phyloP scores from a whole-genome alignment of 2,797 vertebrate genomes.

The Lophius americanus region DNA sequence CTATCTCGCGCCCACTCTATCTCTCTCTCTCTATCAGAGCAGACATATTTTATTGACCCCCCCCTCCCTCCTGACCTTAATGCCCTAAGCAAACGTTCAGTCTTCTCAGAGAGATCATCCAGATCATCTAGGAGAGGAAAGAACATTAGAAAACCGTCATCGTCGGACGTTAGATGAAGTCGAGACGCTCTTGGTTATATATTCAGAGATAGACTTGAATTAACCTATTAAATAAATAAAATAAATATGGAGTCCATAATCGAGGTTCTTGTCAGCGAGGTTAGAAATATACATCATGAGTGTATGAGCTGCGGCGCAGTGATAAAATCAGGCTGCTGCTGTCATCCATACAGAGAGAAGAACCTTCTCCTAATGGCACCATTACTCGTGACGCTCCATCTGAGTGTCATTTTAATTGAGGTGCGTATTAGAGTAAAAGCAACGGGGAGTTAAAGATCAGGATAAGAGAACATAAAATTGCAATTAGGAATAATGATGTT shows the following conservation, averaged over 20 bases:
- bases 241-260: conserved; percentile 6
- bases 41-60: too few relatives aligned
- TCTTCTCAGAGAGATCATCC: neutral
- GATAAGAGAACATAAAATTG: conserved; percentile 42
- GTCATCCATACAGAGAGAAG: conserved; percentile 3
- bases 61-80: too few relatives aligned
- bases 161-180: neutral
- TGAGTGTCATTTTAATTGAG: conserved; percentile 11
- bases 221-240: too few relatives aligned
- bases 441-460: conserved; percentile 44
- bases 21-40: too few relatives aligned
- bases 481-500: conserved; percentile 45
- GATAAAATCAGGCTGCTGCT: conserved; percentile 18
- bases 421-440: conserved; percentile 30
- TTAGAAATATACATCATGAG: too few relatives aligned
- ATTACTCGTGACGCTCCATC: conserved; percentile 21
- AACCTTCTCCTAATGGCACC: conserved; percentile 16
- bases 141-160: neutral
- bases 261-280: too few relatives aligned
- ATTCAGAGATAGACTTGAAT: neutral
- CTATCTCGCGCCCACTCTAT: too few relatives aligned
- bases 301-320: neutral
- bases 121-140: neutral
- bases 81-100: too few relatives aligned
- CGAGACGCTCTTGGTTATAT: neutral